Evolutionary conservation across 1,140 invertebrate genomes (phyloP), one percentile per base, ranked within the genome.

Genomic region (Eurytemora carolleeae): DNA sequence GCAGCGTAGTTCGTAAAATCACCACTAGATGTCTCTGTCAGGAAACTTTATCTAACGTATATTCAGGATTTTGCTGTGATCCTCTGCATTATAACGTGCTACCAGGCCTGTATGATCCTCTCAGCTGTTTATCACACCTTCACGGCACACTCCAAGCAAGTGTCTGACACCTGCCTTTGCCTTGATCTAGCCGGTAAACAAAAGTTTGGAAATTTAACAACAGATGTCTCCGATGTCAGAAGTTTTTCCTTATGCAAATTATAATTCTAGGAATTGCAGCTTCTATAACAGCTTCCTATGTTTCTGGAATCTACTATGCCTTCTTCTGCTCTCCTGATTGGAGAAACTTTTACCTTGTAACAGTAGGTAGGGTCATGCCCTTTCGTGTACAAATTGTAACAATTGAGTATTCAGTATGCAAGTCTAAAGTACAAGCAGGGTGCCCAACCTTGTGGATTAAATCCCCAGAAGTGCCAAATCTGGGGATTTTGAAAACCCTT

Each of bases 281-380:
- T 1, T 91, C 88, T 18, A 76, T 96, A 55, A 77, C 93, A 58
- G 89, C 87, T 20, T 93, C 94, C 69, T 96, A 95, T 72, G 82
- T 92, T 59, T 90, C 89, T n/a, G 90, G 90, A 59, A 86, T 96
- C 65, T 93, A 95, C 74, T 94, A 92, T 70, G 90, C 89, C 1
- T 96, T 94, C 73, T 94, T 89, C 83, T 94, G 90, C 75, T 81
- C 92, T 69, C 80, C 81, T 71, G 80, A 81, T 57, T 78, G 86
- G 68, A 78, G 84, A 65, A 79, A 81, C 44, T 83, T 93, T 69
- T 95, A 95, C 73, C 76, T 91, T 70, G 76, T 78, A 65, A 87
- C 82, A 19, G 83, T 88, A 1, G 77, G 82, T 22, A 71, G 82
- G 55, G 86, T 90, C 69, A 90, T 89, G 69, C n/a, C n/a, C n/a